Evolutionary conservation across 2,797 vertebrate species (phyloP).

Genomic region (Odontamblyopus rebecca): DNA sequence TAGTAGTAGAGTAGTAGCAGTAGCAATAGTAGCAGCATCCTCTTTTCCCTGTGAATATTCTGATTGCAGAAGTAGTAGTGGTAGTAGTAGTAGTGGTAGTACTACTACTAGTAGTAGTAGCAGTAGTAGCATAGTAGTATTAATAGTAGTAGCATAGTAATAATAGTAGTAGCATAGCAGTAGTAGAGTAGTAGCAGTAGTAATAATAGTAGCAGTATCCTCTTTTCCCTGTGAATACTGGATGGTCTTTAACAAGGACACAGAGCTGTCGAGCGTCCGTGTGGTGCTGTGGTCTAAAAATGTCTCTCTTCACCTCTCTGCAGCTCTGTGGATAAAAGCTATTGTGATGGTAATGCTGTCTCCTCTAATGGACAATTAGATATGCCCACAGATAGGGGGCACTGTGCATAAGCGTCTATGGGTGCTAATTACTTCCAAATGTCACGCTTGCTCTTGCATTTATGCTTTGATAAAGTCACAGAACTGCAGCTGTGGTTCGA

Average conservation of each 20-base stretch:
- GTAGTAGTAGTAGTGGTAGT: too few species aligned
- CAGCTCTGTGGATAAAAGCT: slow-evolving; percentile 57
- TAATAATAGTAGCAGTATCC: not conserved
- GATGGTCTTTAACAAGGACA: slow-evolving; percentile 42
- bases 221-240: slow-evolving; percentile 48
- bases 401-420: slow-evolving; percentile 57
- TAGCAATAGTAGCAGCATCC: too few species aligned
- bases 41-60: too few species aligned
- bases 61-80: too few species aligned
- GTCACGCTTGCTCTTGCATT: slow-evolving; percentile 45
- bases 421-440: slow-evolving; percentile 67
- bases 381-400: slow-evolving; percentile 65
- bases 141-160: too few species aligned
- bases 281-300: slow-evolving; percentile 45
- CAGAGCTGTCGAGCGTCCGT: slow-evolving; percentile 43
- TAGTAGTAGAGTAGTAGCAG: too few species aligned
- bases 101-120: too few species aligned
- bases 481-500: slow-evolving; percentile 39
- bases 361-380: slow-evolving; percentile 77
- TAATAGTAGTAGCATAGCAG: too few species aligned
- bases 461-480: slow-evolving; percentile 52
- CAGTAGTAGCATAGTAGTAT: too few species aligned
- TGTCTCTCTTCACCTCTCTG: slow-evolving; percentile 41
- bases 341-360: slow-evolving; percentile 74
- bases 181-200: too few species aligned